phyloP scores from a whole-genome alignment of 1,140 invertebrate genomes.

The Orius insidiosus region DNA sequence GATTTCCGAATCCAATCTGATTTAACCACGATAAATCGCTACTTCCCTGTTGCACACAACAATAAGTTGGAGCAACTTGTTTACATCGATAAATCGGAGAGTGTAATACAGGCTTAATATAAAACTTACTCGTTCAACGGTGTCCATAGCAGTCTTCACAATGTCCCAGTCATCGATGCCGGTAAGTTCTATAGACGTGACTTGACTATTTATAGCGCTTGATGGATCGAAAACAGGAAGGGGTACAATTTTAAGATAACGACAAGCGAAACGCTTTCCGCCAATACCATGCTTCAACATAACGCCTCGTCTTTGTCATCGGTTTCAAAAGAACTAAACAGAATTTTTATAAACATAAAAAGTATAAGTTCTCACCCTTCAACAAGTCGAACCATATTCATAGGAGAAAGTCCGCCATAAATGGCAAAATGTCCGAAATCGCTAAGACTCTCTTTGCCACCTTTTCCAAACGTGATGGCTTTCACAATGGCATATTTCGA shows the following conservation, averaged over 20 bases:
- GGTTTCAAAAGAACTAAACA: slow-evolving; percentile 71
- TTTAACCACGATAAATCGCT: no score
- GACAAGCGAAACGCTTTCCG: slow-evolving; percentile 52
- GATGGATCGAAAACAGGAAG: slow-evolving; percentile 45
- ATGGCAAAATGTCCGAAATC: slow-evolving; percentile 82
- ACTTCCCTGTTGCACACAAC: no score
- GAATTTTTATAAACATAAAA: no score
- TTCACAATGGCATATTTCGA: slow-evolving; percentile 59
- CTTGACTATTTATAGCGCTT: slow-evolving; percentile 80
- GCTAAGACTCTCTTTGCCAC: slow-evolving; percentile 78
- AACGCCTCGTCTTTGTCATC: slow-evolving; percentile 62
- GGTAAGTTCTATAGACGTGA: slow-evolving; percentile 70
- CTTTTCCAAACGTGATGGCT: slow-evolving; percentile 76
- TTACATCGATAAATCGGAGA: no score
- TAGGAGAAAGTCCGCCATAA: slow-evolving; percentile 61
- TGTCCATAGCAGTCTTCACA: slow-evolving; percentile 53
- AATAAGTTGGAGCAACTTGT: no score
- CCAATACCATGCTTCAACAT: slow-evolving; percentile 52
- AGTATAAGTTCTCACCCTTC: no score
- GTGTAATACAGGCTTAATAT: no score
- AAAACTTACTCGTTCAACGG: slow-evolving; percentile 64
- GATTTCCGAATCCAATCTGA: no score
- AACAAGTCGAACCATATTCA: slow-evolving; percentile 63
- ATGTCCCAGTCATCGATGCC: slow-evolving; percentile 56
- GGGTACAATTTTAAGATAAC: slow-evolving; percentile 71